Conservation (phyloP, 2,113 vertebrate species). For the Paramormyrops kingsleyae region DNA sequence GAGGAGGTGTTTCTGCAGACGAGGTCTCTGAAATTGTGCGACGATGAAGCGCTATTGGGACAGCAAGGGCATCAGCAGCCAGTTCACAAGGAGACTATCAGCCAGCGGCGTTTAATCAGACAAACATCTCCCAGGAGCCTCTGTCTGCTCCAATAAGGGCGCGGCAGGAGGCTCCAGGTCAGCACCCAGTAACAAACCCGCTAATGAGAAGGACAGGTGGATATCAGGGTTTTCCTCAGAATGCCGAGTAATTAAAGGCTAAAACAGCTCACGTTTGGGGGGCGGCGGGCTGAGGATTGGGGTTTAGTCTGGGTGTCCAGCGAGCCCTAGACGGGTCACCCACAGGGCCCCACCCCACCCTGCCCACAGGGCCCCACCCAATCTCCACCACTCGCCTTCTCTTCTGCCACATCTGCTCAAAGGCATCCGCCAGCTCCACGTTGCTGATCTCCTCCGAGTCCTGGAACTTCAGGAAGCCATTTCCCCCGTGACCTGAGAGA, state of each 20-base stretch:
- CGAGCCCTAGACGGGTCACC: background rate
- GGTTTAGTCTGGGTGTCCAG: background rate
- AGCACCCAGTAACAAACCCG: background rate
- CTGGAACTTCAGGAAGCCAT: constrained; percentile 97
- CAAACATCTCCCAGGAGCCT: background rate
- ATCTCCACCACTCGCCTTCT: constrained; percentile 65
- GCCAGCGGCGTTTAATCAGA: background rate
- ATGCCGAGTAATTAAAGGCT: background rate
- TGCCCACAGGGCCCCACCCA: background rate
- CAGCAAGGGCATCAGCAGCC: constrained; percentile 11
- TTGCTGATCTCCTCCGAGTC: constrained; percentile 99
- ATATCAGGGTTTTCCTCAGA: background rate
- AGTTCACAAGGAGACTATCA: constrained; percentile 19
- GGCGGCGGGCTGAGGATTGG: background rate
- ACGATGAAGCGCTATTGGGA: constrained; percentile 7
- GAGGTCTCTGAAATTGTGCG: background rate
- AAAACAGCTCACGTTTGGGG: background rate
- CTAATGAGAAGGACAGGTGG: background rate
- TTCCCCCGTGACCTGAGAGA: constrained; percentile 84
- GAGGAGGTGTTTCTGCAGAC: background rate
- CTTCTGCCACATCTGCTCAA: constrained; percentile 99
- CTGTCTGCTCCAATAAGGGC: background rate
- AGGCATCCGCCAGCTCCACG: constrained; percentile 93
- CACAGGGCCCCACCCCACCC: background rate
- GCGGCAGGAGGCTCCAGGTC: background rate